These are phyloP conservation scores for Sebastes matsubarae DNA, from an alignment of 2,797 vertebrate genomes.

Conservation along the genomic window DNA sequence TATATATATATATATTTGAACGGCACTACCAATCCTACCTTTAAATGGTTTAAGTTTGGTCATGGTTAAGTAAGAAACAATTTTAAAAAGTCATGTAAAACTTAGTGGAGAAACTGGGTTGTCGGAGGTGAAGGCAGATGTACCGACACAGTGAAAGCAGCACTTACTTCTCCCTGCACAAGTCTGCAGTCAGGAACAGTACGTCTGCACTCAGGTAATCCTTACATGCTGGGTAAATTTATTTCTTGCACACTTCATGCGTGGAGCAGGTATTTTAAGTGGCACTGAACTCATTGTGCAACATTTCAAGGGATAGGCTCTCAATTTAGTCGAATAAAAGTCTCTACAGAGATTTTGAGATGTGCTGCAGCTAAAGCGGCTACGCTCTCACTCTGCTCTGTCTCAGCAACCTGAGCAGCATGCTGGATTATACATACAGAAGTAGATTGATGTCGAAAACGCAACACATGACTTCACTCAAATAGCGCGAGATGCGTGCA, in stretches of 20 bases:
- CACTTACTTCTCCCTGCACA: constrained; percentile 9
- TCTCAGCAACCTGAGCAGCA: not conserved
- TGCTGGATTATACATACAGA: not conserved
- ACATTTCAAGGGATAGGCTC: constrained; percentile 18
- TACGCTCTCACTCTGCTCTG: not conserved
- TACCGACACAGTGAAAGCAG: not conserved
- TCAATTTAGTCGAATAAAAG: constrained; percentile 41
- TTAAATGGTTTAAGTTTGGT: not conserved
- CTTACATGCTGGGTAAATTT: not conserved
- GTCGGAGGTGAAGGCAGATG: constrained; percentile 12
- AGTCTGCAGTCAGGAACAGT: constrained; percentile 2
- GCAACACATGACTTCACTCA: not conserved
- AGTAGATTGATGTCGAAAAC: not conserved
- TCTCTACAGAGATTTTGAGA: constrained; percentile 18
- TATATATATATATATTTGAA: not conserved
- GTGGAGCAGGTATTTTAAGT: constrained; percentile 14
- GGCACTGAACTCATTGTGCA: constrained; percentile 15
- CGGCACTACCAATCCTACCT: not conserved
- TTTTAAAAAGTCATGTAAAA: not conserved
- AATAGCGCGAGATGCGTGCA: not conserved
- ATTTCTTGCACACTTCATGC: constrained; percentile 17
- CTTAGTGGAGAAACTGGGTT: not conserved
- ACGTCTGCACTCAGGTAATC: constrained; percentile 22
- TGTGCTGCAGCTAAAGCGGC: constrained; percentile 1
- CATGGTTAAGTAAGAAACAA: constrained; percentile 12